Evolutionary conservation across 2,888 invertebrate genomes (phyloP).

Genomic region (Cerceris rybyensis): DNA sequence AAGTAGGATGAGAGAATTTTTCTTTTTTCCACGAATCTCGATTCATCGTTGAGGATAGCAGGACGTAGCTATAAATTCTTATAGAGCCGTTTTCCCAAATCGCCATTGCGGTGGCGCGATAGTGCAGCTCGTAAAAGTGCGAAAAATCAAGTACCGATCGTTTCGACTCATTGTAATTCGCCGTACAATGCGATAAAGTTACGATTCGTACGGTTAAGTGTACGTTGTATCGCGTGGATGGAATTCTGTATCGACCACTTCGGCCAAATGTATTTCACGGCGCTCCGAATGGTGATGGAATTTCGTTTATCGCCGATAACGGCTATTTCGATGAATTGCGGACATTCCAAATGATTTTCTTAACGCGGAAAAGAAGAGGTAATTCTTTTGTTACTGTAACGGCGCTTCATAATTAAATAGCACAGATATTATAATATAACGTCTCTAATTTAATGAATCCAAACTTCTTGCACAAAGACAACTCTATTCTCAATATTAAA

Average conservation of each 20-base stretch:
- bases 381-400: too few species aligned
- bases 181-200: neutral
- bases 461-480: too few species aligned
- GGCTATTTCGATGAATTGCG: too few species aligned
- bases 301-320: too few species aligned
- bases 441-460: too few species aligned
- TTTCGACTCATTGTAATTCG: neutral
- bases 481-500: too few species aligned
- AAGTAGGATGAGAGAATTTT: conserved; percentile 45
- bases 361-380: too few species aligned
- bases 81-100: conserved; percentile 13
- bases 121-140: neutral
- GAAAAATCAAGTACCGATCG: conserved; percentile 3
- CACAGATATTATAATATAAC: too few species aligned
- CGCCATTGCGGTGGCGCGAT: conserved; percentile 3
- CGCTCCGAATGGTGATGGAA: neutral
- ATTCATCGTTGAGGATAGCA: conserved; percentile 25
- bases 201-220: conserved; percentile 1
- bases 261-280: neutral
- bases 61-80: conserved; percentile 6
- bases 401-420: too few species aligned
- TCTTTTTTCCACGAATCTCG: conserved; percentile 49
- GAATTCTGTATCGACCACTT: neutral
- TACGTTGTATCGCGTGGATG: neutral
- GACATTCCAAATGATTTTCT: too few species aligned